Evolutionary conservation across 2,888 invertebrate genomes (phyloP).

Genomic region (Drosophila fungiperda): DNA sequence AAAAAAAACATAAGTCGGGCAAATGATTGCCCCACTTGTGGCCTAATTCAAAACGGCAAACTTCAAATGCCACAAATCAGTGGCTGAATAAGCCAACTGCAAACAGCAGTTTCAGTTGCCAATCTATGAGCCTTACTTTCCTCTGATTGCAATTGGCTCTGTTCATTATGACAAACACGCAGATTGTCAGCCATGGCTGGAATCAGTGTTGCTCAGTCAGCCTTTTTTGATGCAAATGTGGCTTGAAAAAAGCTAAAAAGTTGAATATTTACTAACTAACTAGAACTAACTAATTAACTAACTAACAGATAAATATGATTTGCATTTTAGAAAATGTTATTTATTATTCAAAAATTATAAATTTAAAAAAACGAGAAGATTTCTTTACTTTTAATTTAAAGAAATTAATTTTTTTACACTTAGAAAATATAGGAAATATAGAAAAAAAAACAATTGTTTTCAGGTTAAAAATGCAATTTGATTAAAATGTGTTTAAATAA

Average conservation of each 20-base stretch:
- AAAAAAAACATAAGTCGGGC: conserved; percentile 9
- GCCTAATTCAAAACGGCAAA: conserved; percentile 8
- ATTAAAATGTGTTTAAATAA: not conserved
- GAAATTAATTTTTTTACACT: not conserved
- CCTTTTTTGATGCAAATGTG: not conserved
- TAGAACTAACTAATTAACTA: not conserved
- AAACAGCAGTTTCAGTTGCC: conserved; percentile 25
- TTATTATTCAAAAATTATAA: too few species aligned
- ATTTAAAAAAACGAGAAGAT: too few species aligned
- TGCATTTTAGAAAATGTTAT: not conserved
- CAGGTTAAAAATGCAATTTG: not conserved
- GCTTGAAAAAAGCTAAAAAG: not conserved
- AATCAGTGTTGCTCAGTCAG: not conserved
- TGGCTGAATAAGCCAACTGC: conserved; percentile 27
- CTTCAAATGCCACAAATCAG: conserved; percentile 18
- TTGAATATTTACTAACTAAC: not conserved
- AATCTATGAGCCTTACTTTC: conserved; percentile 15
- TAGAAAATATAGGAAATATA: not conserved
- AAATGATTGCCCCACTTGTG: not conserved
- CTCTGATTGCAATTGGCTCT: conserved; percentile 36
- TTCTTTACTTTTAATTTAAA: too few species aligned
- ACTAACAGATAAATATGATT: not conserved
- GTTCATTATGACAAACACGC: conserved; percentile 26
- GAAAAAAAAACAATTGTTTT: not conserved
- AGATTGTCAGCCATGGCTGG: not conserved